Percentiles rank a stretch among this genome's conserved stretches.
Conservation (phyloP, 2,113 vertebrate species). For the Gambusia holbrooki region DNA sequence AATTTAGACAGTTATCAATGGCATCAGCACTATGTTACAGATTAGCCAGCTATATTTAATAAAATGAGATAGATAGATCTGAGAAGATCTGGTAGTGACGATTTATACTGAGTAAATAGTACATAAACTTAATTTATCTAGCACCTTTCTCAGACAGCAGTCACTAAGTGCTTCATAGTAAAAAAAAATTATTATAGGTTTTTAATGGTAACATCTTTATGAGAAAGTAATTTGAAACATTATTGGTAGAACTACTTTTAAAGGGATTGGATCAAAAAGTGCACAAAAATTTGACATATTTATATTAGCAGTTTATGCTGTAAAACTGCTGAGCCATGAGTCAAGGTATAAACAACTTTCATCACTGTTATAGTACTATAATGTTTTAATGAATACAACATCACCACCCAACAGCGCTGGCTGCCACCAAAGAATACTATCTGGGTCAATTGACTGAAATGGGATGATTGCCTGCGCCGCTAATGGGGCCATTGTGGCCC, state of each 20-base stretch:
- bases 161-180: too few species aligned
- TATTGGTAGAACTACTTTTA: neutral
- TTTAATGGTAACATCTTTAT: neutral
- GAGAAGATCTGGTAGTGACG: neutral
- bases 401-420: constrained; percentile 12
- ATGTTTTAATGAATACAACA: constrained; percentile 18
- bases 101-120: too few species aligned
- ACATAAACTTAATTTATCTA: too few species aligned
- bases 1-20: neutral
- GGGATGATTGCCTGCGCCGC: constrained; percentile 19
- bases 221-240: neutral
- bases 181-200: too few species aligned
- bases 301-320: neutral
- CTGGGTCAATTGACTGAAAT: constrained; percentile 51
- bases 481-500: constrained; percentile 33
- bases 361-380: neutral
- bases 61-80: neutral
- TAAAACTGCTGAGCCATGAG: neutral
- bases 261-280: neutral
- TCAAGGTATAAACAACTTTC: neutral
- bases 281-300: neutral
- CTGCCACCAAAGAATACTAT: constrained; percentile 37
- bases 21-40: neutral
- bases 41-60: too few species aligned
- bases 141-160: too few species aligned